Evolutionary conservation across 2,113 vertebrate species (phyloP).

Genomic region (Galemys pyrenaicus): DNA sequence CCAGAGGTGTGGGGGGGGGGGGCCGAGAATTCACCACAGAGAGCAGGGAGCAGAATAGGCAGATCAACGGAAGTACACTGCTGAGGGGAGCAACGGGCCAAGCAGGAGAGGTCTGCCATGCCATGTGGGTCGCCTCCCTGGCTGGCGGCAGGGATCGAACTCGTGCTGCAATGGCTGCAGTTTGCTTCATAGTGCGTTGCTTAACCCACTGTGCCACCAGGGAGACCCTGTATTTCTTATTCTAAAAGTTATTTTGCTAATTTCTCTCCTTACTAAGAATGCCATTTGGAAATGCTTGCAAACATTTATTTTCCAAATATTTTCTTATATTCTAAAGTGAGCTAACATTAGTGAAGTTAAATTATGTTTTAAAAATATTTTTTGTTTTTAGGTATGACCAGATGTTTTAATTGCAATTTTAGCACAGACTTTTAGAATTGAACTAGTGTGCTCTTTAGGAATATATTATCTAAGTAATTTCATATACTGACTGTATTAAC

Average conservation of each 20-base stretch:
- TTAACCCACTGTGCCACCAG: no score
- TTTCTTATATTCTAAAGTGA: slow-evolving; percentile 32
- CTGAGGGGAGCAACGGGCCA: no score
- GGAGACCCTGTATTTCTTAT: background rate
- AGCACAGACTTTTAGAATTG: slow-evolving; percentile 22
- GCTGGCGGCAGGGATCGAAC: no score
- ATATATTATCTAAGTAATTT: slow-evolving; percentile 54
- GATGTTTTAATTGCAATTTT: slow-evolving; percentile 9
- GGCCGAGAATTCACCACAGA: no score
- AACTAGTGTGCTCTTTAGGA: background rate
- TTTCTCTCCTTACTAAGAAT: background rate
- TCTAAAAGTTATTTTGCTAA: background rate
- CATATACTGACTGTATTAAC: slow-evolving; percentile 26
- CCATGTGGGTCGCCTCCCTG: no score
- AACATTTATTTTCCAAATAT: slow-evolving; percentile 32
- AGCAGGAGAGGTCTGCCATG: no score
- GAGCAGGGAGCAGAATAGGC: no score
- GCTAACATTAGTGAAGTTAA: background rate
- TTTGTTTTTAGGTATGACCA: slow-evolving; percentile 46
- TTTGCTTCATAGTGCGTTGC: no score
- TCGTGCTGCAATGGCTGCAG: no score
- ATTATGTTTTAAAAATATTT: slow-evolving; percentile 57
- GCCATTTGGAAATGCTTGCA: background rate
- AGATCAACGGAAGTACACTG: no score
- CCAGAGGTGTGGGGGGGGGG: no score